Evolutionary conservation across 2,797 vertebrate genomes (phyloP).

Genomic region (Sebastiscus tertius): DNA sequence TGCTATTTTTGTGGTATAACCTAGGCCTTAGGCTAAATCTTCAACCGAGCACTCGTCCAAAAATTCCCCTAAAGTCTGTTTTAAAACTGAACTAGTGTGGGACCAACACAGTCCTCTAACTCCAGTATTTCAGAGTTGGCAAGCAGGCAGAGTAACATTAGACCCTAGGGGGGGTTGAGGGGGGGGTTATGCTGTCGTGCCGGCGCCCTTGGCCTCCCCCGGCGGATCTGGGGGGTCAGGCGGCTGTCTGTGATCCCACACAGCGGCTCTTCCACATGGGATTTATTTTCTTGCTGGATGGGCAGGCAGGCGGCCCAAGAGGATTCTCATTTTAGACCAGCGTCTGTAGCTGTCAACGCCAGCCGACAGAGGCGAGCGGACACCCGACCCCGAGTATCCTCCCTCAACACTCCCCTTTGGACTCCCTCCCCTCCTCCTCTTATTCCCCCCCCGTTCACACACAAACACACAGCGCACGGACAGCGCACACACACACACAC

Average conservation of each 20-base stretch:
- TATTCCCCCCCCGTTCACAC: constrained; percentile 54
- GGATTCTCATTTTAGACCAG: constrained; percentile 85
- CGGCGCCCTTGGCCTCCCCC: constrained; percentile 84
- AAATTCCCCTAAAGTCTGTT: constrained; percentile 47
- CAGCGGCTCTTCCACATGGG: constrained; percentile 83
- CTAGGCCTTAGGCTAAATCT: constrained; percentile 54
- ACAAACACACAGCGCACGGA: constrained; percentile 32
- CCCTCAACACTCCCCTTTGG: constrained; percentile 79
- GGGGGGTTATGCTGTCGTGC: constrained; percentile 77
- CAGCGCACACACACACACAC: background rate
- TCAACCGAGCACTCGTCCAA: constrained; percentile 33
- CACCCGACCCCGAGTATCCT: constrained; percentile 80
- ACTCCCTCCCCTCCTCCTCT: constrained; percentile 55
- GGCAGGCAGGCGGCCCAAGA: constrained; percentile 82
- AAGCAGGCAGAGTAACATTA: constrained; percentile 81
- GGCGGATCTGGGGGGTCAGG: constrained; percentile 83
- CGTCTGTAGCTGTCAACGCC: constrained; percentile 85
- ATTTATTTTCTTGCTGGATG: constrained; percentile 86
- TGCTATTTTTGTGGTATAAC: constrained; percentile 60
- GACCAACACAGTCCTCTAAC: constrained; percentile 55
- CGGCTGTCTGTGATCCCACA: constrained; percentile 86
- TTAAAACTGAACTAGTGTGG: constrained; percentile 51
- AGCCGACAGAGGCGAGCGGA: constrained; percentile 81
- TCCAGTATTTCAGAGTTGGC: constrained; percentile 72
- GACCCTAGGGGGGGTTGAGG: constrained; percentile 63